These are phyloP conservation scores for Rhynchomys soricoides DNA, from an alignment of 2,113 vertebrate genomes.

Conservation along the genomic window DNA sequence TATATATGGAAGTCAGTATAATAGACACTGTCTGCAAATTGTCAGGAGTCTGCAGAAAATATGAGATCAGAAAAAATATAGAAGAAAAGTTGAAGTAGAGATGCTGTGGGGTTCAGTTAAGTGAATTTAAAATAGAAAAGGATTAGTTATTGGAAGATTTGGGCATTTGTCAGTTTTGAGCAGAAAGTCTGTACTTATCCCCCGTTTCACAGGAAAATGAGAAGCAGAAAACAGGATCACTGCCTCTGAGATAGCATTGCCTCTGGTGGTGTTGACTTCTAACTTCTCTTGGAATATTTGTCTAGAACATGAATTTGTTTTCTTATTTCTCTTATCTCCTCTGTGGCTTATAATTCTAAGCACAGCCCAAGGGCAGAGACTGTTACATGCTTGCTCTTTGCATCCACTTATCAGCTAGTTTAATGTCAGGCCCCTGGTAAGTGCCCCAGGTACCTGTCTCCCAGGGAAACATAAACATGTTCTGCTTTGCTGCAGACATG, in stretches of 20 bases:
- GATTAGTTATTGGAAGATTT: constrained; percentile 16
- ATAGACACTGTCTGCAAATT: constrained; percentile 32
- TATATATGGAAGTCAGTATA: constrained; percentile 37
- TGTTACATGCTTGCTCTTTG: background rate
- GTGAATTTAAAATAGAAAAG: constrained; percentile 15
- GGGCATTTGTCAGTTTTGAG: constrained; percentile 24
- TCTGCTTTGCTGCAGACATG: background rate
- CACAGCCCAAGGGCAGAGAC: background rate
- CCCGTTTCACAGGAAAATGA: background rate
- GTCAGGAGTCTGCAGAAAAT: background rate
- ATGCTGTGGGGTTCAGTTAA: background rate
- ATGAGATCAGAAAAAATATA: background rate
- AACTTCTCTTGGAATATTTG: constrained; percentile 37
- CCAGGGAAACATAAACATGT: background rate
- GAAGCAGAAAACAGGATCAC: background rate
- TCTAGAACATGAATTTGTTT: background rate
- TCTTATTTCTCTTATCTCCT: background rate
- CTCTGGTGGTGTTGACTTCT: background rate
- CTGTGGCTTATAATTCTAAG: background rate
- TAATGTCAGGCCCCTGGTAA: background rate
- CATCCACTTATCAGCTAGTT: background rate
- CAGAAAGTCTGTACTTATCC: background rate
- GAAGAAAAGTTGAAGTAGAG: background rate
- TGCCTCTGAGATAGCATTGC: background rate
- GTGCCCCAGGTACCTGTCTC: background rate